phyloP scores from a whole-genome alignment of 2,797 vertebrate genomes.

The Lithobates sylvaticus region DNA sequence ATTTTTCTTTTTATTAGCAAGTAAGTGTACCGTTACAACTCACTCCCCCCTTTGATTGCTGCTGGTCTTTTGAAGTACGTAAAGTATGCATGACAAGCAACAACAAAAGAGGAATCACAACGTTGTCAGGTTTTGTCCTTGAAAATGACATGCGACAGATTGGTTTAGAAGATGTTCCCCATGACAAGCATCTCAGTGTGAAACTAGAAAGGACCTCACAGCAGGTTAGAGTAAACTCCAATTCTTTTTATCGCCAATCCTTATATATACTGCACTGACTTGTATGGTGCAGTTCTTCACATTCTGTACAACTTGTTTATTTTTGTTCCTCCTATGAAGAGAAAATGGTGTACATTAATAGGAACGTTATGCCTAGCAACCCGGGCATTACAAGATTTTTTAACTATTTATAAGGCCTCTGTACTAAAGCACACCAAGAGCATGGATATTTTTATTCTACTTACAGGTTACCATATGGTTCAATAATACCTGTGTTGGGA shows the following conservation, averaged over 20 bases:
- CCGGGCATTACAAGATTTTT: too few species aligned
- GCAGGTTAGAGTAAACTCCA: neutral
- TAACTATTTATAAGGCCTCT: too few species aligned
- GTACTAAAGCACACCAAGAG: too few species aligned
- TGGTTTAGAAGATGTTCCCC: conserved; percentile 48
- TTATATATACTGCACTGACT: neutral
- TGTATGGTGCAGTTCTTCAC: neutral
- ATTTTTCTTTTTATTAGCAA: conserved; percentile 32
- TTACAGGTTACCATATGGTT: too few species aligned
- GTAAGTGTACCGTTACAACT: conserved; percentile 32
- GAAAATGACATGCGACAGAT: conserved; percentile 54
- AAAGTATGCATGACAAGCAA: conserved; percentile 27
- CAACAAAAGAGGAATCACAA: conserved; percentile 62
- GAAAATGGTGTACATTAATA: too few species aligned
- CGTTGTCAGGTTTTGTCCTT: conserved; percentile 65
- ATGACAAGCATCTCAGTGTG: conserved; percentile 55
- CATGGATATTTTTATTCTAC: too few species aligned
- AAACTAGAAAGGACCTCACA: conserved; percentile 24
- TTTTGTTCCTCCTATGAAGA: neutral
- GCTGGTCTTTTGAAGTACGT: conserved; percentile 42
- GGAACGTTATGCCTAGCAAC: too few species aligned
- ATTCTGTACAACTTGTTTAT: neutral
- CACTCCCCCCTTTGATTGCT: conserved; percentile 53
- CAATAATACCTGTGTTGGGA: too few species aligned
- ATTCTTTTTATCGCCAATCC: neutral